A percentile compares a stretch with the other conserved stretches of the same genome.
phyloP scores from a whole-genome alignment of 2,888 invertebrate species.

The Erebia epiphron region DNA sequence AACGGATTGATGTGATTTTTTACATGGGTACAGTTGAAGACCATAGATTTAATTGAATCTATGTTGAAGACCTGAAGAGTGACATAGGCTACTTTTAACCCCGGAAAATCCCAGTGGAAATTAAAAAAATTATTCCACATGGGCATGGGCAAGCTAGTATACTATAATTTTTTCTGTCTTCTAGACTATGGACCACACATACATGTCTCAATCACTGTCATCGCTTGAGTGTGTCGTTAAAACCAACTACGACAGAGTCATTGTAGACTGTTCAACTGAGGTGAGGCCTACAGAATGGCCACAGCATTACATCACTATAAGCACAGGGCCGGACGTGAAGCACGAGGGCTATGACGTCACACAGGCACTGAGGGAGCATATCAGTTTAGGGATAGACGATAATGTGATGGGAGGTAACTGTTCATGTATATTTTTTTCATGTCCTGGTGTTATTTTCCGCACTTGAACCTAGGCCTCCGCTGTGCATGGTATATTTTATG shows the following conservation, averaged over 20 bases:
- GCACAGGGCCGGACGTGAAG: conserved; percentile 50
- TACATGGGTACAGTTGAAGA: too few species aligned
- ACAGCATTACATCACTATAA: conserved; percentile 53
- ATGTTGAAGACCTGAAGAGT: too few species aligned
- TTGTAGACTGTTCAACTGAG: conserved; percentile 57
- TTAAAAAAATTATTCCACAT: too few species aligned
- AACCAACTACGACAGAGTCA: conserved; percentile 67
- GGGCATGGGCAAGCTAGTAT: too few species aligned
- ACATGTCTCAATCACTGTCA: conserved; percentile 70
- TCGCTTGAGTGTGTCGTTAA: conserved; percentile 56
- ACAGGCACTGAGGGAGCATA: conserved; percentile 56
- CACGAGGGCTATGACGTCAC: conserved; percentile 61
- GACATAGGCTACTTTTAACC: too few species aligned
- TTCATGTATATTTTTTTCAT: background rate
- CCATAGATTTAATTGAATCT: too few species aligned
- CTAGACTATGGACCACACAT: conserved; percentile 69
- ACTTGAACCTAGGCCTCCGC: too few species aligned
- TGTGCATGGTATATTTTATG: too few species aligned
- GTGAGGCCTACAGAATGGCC: conserved; percentile 48
- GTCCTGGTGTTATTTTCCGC: too few species aligned
- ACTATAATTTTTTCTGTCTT: background rate
- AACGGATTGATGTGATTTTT: too few species aligned
- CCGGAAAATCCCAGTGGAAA: too few species aligned
- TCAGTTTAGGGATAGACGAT: conserved; percentile 60
- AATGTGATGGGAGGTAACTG: conserved; percentile 62